phyloP scores from a whole-genome alignment of 2,113 vertebrate genomes.

The Rhadina sibilatrix region DNA sequence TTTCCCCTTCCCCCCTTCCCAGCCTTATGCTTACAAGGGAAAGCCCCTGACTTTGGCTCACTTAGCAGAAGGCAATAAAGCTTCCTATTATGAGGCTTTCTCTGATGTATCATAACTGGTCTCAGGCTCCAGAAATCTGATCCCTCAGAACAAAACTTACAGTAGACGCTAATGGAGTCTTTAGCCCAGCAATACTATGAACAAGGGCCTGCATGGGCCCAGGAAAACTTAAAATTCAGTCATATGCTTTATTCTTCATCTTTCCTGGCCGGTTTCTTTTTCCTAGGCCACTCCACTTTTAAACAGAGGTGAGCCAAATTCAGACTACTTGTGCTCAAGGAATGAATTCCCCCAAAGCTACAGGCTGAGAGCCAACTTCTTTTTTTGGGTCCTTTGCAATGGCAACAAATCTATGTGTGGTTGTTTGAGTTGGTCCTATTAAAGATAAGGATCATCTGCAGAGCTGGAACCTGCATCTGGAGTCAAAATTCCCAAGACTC shows the following conservation, averaged over 20 bases:
- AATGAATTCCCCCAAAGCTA: background rate
- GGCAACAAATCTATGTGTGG: background rate
- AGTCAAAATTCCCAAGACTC: slow-evolving; percentile 38
- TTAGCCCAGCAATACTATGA: background rate
- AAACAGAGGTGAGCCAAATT: background rate
- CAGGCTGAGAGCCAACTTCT: slow-evolving; percentile 1
- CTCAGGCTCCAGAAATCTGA: slow-evolving; percentile 68
- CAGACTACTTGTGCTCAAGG: background rate
- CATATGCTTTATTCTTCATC: background rate
- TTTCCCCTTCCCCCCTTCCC: background rate
- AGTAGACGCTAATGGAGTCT: slow-evolving; percentile 14
- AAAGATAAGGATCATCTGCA: slow-evolving; percentile 52
- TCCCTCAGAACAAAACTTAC: slow-evolving; percentile 40
- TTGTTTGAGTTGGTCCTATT: background rate
- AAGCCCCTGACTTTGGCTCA: slow-evolving; percentile 51
- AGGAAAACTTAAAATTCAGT: background rate
- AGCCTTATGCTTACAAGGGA: slow-evolving; percentile 26
- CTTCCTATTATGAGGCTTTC: slow-evolving; percentile 56
- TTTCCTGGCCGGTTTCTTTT: background rate
- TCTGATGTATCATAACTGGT: slow-evolving; percentile 60
- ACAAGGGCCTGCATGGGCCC: background rate
- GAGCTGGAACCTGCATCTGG: slow-evolving; percentile 44
- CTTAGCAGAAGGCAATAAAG: slow-evolving; percentile 65
- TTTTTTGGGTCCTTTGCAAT: background rate
- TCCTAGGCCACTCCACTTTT: background rate